Evolutionary conservation across 2,888 invertebrate genomes (phyloP), one percentile per base, ranked within the genome.

Genomic region (Dorcus hopei): DNA sequence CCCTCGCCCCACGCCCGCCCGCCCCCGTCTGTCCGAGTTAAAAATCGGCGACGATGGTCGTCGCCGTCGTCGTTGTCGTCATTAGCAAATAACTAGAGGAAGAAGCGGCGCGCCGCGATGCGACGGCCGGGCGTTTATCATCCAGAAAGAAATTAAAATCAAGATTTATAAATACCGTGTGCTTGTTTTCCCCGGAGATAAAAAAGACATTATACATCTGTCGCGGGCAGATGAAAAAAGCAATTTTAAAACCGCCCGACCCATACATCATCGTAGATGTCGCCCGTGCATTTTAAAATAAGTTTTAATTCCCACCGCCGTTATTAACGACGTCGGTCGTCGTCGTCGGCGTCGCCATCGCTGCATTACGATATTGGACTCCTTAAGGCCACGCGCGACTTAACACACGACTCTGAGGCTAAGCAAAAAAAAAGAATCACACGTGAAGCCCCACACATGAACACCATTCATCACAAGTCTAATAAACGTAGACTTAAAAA

Each of bases 141-240:
- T 16, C 39, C 33, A 11, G 33, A 45, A 54, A 39, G 14, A 41
- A 57, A 62, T 42, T 54, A 56, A 26, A 14, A 40, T 38, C 51
- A 40, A 51, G 51, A 51, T 51, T 51, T 51, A 51, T 40, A 40
- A 14, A 40, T 38, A 51, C 38, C 11, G 50, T 16, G 14, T 23
- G 11, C 51, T 23, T 23, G 45, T 11, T 66, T 71, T 71, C 73
- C 72, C 63, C 56, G 39, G 73, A 74, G 76, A 75, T 75, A 75
- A 75, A 76, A 75, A 75, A 73, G 74, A 74, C 76, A 74, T 74
- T 75, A 76, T 72, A 73, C 71, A 70, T 71, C 71, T 72, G 72
- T 66, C 68, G 63, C 62, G 55, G 49, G 55, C 68, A 67, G 70
- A 69, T 68, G 72, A 74, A 75, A 74, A 75, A 74, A 72, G 72